Base-by-base conservation (phyloP, 2,797 vertebrate genomes). In the Syngnathus rostellatus region DNA sequence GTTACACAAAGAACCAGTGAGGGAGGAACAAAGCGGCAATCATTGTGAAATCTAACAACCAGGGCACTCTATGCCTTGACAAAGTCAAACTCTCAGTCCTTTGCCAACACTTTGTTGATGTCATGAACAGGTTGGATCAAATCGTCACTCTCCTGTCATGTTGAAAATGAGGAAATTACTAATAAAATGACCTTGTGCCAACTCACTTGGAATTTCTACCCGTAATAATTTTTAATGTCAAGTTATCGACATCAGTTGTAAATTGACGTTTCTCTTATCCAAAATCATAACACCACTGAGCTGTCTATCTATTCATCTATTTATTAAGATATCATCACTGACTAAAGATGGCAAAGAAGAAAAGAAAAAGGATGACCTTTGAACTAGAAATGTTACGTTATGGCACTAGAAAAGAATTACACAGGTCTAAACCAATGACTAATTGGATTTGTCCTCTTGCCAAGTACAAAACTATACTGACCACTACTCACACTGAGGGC, bases 1-100 rank as follows among this genome's bases (percentile, higher is more conserved):
- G 67, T 70, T 50, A 68, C 71, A 76, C 71, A 76, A 72, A 72
- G 70, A 69, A 68, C 70, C 70, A 70, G 66, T 25, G 61, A 68
- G 61, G 58, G 62, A 72, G 68, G 68, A 77, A 74, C 75, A 80
- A 81, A 65, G 67, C 46, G 4, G 41, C 61, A 67, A 40, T 67
- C 72, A 74, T 46, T 79, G 66, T 54, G 64, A 43, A 67, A 41
- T 12, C 40, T 71, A 53, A 69, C 39, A 54, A 6, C 6, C 37
- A 62, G 51, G 61, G 61, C 63, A 59, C 37, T 54, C 63, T 64
- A 59, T 65, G 59, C 64, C 66, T 68, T 71, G 25, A 68, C 40
- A 74, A 71, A 63, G 55, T 55, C 64, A 17, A 73, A 61, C 72
- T 67, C 66, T 40, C n/a, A 7, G 4, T 41, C 37, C 21, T 16